Base-by-base conservation (phyloP, 2,113 vertebrate genomes). In the Scalopus aquaticus region DNA sequence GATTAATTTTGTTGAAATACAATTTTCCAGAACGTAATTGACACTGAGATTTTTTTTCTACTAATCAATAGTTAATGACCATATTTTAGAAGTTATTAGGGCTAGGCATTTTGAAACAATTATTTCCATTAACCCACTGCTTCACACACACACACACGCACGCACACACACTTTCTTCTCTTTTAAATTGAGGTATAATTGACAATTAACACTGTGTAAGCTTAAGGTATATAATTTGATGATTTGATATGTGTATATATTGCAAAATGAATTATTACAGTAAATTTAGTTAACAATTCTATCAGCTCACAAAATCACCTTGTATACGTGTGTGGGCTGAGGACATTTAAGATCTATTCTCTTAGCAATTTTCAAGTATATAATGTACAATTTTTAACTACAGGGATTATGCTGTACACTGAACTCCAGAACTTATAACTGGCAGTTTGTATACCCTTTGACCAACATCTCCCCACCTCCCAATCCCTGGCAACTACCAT, bases 1-100 rank as follows among this genome's bases (percentile, higher is more conserved):
- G 54, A 22, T 89, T 88, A 58, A 58, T 85, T 91, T 79, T 85
- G 73, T 88, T 88, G 60, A 60, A 80, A 73, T 19, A 46, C 32
- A 54, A n/a, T 49, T 88, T 96, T 54, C 37, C 17, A 74, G 83
- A 88, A 92, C 58, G 60, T 88, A 90, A 73, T 88, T 62, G 37
- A 67, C 4, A 2, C 0, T 39, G 56, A 30, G 8, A 86, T 22
- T 56, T 35, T 85, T 78, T 90, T 62, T 6, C 24, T 32, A 2
- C 46, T 78, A 88, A 72, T 88, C 12, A 39, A 7, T 19, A 92
- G 32, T 65, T 62, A 81, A 65, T 30, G 92, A 60, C 19, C 28
- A 51, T 49, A 91, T 64, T 88, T 83, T 80, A 88, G 82, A 93
- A 46, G 32, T 69, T 79, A 67, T 16, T 69, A 74, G n/a, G 37